Conservation (phyloP, 1,140 invertebrate species). For the Ceratina calcarata region DNA sequence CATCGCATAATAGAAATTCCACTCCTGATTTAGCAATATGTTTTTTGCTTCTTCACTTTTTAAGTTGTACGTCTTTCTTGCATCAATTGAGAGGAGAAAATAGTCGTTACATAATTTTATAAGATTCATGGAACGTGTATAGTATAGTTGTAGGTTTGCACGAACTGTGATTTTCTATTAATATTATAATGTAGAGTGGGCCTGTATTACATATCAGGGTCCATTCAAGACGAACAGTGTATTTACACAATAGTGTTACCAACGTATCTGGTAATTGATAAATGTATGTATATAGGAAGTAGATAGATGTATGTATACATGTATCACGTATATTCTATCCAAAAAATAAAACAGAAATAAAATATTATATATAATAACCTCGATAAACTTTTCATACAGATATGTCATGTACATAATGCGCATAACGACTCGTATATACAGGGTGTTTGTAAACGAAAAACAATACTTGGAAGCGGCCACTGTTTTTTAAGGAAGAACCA, state of each 20-base stretch:
- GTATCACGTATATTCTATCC: not conserved
- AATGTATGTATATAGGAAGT: slow-evolving; percentile 18
- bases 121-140: no score
- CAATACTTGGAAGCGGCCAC: not conserved
- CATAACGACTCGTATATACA: slow-evolving; percentile 10
- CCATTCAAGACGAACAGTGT: slow-evolving; percentile 2
- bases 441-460: not conserved
- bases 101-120: no score
- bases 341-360: slow-evolving; percentile 8
- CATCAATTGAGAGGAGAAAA: not conserved
- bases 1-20: not conserved
- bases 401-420: slow-evolving; percentile 17
- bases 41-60: no score
- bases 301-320: not conserved
- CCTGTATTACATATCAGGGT: not conserved
- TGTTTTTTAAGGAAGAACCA: no score
- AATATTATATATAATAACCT: slow-evolving; percentile 20
- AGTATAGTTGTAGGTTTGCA: no score
- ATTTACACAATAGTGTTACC: slow-evolving; percentile 36
- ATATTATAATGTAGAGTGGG: no score
- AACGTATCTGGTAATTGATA: slow-evolving; percentile 5
- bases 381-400: slow-evolving; percentile 8
- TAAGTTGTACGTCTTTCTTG: not conserved
- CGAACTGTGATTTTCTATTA: no score
- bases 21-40: no score